Conservation (phyloP, 2,113 vertebrate species). For the Chunga burmeisteri region DNA sequence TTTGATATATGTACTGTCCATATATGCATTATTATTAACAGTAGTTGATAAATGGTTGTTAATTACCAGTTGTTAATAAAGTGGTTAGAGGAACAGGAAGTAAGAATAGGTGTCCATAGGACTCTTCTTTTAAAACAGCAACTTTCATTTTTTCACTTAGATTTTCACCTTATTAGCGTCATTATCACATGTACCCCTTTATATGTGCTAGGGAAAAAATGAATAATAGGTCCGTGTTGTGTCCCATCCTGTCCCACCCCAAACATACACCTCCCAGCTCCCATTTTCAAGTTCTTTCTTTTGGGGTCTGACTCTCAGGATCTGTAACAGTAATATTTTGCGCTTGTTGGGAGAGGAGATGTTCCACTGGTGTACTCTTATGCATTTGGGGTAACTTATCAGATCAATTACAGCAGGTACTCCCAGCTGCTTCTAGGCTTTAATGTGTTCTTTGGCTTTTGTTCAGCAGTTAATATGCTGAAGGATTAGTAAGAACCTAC, state of each 20-base stretch:
- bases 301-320: not conserved
- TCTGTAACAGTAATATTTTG: not conserved
- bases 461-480: not conserved
- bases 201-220: not conserved
- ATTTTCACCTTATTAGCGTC: not conserved
- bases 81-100: not conserved
- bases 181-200: not conserved
- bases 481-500: not conserved
- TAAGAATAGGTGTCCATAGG: not conserved
- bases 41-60: too few relatives aligned
- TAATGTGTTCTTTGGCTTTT: constrained; percentile 12
- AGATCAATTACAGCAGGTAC: not conserved
- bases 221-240: fast-evolving
- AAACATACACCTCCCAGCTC: not conserved
- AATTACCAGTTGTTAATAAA: not conserved
- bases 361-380: not conserved
- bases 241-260: not conserved
- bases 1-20: not conserved
- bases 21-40: not conserved
- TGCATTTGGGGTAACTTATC: not conserved
- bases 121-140: not conserved
- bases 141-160: not conserved
- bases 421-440: not conserved
- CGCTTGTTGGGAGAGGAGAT: not conserved
- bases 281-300: not conserved